These are phyloP conservation scores for Sphaerodactylus townsendi DNA, from an alignment of 2,113 vertebrate genomes.

Conservation along the genomic window DNA sequence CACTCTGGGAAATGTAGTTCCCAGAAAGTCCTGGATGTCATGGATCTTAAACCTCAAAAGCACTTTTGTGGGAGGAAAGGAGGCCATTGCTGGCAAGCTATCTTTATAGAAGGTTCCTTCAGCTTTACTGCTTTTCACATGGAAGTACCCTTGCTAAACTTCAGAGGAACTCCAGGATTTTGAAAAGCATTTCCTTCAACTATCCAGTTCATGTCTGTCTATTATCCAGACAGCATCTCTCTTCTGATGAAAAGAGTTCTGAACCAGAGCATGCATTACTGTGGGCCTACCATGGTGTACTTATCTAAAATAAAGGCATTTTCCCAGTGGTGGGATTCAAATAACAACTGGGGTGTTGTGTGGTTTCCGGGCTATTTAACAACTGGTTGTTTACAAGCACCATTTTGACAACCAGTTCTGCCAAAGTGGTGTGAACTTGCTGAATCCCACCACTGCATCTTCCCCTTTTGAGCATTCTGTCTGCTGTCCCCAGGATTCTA, in stretches of 20 bases:
- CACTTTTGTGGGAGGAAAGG: no score
- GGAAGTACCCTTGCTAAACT: not conserved
- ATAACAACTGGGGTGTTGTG: no score
- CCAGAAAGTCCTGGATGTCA: no score
- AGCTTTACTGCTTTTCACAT: not conserved
- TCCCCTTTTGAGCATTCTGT: not conserved
- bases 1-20: no score
- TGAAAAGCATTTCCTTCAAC: not conserved
- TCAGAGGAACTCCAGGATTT: not conserved
- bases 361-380: no score
- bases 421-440: no score
- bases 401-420: no score
- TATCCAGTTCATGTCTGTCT: not conserved
- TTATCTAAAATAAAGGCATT: constrained; percentile 45
- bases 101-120: not conserved
- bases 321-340: no score
- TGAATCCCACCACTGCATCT: no score
- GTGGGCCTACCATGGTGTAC: constrained; percentile 23
- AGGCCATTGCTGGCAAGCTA: no score
- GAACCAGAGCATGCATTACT: constrained; percentile 21
- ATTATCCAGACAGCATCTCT: accelerated
- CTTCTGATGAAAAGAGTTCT: constrained; percentile 18
- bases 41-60: no score
- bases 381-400: no score
- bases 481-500: not conserved